Conservation (phyloP, 2,888 invertebrate species). For the Trichopria drosophilae region DNA sequence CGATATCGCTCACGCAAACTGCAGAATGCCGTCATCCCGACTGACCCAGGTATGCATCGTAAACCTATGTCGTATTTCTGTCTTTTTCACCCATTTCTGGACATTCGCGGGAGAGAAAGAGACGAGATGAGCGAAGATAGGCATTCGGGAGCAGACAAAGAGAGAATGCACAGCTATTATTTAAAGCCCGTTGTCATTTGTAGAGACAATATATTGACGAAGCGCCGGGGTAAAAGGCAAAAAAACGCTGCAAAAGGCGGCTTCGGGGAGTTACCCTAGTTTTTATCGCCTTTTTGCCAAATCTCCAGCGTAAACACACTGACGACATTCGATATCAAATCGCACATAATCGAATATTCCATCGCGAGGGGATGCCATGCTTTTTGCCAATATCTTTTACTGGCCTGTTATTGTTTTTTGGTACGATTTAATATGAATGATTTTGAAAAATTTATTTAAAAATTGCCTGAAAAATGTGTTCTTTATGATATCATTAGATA, state of each 20-base stretch:
- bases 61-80: conserved; percentile 35
- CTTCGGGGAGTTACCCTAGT: too few species aligned
- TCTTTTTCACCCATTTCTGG: too few species aligned
- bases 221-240: not conserved
- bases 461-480: not conserved
- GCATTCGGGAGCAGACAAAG: conserved; percentile 22
- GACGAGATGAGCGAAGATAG: conserved; percentile 20
- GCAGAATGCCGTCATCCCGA: too few species aligned
- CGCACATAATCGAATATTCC: not conserved
- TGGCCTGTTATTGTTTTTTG: too few species aligned
- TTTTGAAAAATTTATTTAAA: conserved; percentile 5
- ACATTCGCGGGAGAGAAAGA: conserved; percentile 31
- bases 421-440: too few species aligned
- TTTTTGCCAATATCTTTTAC: too few species aligned
- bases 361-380: too few species aligned
- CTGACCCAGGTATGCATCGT: conserved; percentile 36
- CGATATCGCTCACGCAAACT: conserved; percentile 20
- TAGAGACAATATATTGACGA: conserved; percentile 36
- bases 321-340: conserved; percentile 4
- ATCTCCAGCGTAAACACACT: too few species aligned
- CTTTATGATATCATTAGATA: not conserved
- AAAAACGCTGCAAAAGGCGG: not conserved
- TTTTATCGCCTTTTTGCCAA: too few species aligned
- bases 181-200: conserved; percentile 44
- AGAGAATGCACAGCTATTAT: conserved; percentile 39